A percentile compares a stretch with the other conserved stretches of the same genome.
These are phyloP conservation scores for Sinonovacula constricta DNA, from an alignment of 1,140 invertebrate genomes.

Conservation along the genomic window DNA sequence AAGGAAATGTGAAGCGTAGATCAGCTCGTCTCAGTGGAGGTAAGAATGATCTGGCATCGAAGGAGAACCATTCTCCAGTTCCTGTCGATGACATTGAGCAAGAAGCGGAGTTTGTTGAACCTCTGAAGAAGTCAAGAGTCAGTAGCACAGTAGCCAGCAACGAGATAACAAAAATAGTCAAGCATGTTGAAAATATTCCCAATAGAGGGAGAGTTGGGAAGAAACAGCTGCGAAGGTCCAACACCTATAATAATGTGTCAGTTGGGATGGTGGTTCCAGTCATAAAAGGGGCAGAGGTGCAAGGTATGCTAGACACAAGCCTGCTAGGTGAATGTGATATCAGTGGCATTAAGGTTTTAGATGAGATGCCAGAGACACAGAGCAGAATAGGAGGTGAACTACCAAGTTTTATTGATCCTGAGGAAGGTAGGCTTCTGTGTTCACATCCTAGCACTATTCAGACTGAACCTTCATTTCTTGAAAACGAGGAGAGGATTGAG, in stretches of 20 bases:
- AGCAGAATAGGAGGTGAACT: not conserved
- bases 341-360: conserved; percentile 20
- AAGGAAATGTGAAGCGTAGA: conserved; percentile 5
- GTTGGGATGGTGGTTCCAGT: conserved; percentile 42
- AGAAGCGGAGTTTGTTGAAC: not conserved
- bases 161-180: not conserved
- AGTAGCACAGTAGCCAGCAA: not conserved
- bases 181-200: not conserved
- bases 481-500: not conserved
- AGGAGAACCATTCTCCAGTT: not conserved
- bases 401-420: not conserved
- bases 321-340: conserved; percentile 32
- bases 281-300: conserved; percentile 25
- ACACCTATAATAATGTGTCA: conserved; percentile 45
- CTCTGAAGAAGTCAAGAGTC: not conserved
- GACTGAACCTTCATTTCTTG: conserved; percentile 25
- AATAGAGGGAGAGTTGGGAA: no score
- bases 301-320: conserved; percentile 41
- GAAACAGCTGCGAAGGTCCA: conserved; percentile 41
- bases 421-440: not conserved
- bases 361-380: not conserved
- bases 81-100: conserved; percentile 22
- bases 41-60: not conserved
- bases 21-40: conserved; percentile 30
- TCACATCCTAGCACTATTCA: not conserved